Evolutionary conservation across 2,113 vertebrate genomes (phyloP), one percentile per base, ranked within the genome.

Genomic region (Prochilodus magdalenae): DNA sequence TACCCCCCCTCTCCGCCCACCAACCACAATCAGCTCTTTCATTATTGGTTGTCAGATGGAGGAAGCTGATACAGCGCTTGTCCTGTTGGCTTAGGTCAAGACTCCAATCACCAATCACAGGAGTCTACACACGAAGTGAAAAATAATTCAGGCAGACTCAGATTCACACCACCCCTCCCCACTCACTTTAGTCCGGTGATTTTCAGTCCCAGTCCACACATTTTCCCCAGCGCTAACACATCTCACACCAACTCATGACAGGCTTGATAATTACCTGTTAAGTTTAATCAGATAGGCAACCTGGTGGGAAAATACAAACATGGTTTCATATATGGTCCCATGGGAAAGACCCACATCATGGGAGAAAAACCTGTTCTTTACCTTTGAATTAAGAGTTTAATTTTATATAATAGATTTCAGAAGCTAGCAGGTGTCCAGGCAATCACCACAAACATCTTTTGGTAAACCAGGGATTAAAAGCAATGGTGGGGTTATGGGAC

Each of bases 81-180:
- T 69, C 30, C 51, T 59, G 33, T 59, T 59, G n/a, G 30, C 49
- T 57, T 4, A 8, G 76, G 63, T 70, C 76, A 77, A 26, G 63
- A 77, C 62, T 77, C 22, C 75, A 67, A 77, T 77, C 75, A 53
- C 29, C 75, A 78, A 78, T 78, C 65, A 53, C 47, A 30, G 59
- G 62, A 77, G 2, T 3, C 63, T 15, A 57, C 27, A 79, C 26
- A 16, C 22, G 10, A 55, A 33, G 51, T 59, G 55, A 57, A 79
- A 67, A 79, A 59, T 65, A 57, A 59, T 59, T 79, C 5, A 16
- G 59, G 29, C 65, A 70, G n/a, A 22, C 33, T 69, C 63, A 78
- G 22, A 69, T 20, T 53, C 44, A 78, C 22, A 40, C 51, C 6
- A 6, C 26, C 1, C 3, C 30, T 55, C 53, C 22, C 16, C 15